Conservation (phyloP, 2,888 invertebrate genomes). For the Platycheirus rosarum region DNA sequence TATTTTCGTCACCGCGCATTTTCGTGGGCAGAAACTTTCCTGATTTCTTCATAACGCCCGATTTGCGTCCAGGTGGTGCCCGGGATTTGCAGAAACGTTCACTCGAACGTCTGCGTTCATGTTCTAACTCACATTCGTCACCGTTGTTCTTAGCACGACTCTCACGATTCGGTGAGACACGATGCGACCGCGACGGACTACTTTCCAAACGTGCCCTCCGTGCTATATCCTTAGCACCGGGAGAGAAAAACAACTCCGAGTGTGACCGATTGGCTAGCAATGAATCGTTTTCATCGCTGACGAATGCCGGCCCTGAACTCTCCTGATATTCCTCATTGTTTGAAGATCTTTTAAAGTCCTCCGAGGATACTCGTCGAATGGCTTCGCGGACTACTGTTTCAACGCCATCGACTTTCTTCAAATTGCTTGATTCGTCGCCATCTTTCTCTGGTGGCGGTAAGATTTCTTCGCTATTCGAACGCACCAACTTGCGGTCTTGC, state of each 20-base stretch:
- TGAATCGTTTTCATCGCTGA: conserved; percentile 78
- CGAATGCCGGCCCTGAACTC: conserved; percentile 47
- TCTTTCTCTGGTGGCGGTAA: conserved; percentile 77
- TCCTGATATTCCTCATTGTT: conserved; percentile 58
- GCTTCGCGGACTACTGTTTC: conserved; percentile 75
- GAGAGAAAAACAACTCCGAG: conserved; percentile 49
- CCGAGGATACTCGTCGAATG: conserved; percentile 80
- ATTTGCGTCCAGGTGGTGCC: conserved; percentile 84
- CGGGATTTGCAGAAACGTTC: conserved; percentile 87
- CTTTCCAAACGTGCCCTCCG: conserved; percentile 78
- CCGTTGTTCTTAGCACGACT: conserved; percentile 80
- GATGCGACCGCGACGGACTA: conserved; percentile 82
- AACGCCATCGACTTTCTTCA: conserved; percentile 60
- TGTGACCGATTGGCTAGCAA: conserved; percentile 78
- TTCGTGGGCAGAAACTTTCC: conserved; percentile 78
- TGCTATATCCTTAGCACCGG: conserved; percentile 77
- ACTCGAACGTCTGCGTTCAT: conserved; percentile 86
- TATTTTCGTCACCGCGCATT: conserved; percentile 80
- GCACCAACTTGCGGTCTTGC: conserved; percentile 85
- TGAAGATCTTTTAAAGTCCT: conserved; percentile 78
- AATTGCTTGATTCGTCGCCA: conserved; percentile 40
- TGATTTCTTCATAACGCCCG: conserved; percentile 80
- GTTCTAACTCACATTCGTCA: conserved; percentile 85
- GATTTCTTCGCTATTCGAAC: conserved; percentile 86
- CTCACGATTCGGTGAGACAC: conserved; percentile 80